These are phyloP conservation scores for Verasper variegatus DNA, from an alignment of 2,113 vertebrate genomes.

Conservation along the genomic window DNA sequence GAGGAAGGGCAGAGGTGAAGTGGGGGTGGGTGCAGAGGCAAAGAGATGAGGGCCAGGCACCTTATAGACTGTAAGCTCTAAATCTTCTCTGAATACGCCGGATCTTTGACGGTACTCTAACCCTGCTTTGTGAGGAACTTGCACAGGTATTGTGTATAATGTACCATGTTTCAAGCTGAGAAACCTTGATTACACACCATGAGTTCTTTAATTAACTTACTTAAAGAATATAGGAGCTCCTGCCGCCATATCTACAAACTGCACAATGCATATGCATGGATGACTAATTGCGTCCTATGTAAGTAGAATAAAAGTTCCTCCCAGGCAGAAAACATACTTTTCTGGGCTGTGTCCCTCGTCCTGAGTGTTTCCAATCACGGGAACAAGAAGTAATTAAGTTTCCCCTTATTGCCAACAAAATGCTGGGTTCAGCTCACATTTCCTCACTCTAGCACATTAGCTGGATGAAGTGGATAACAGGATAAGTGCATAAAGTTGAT, in stretches of 20 bases:
- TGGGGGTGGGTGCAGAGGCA: not conserved
- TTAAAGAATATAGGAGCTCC: not conserved
- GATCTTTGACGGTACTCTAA: not conserved
- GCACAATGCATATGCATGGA: not conserved
- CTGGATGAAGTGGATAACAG: constrained; percentile 32
- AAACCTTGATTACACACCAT: not conserved
- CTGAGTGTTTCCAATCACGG: constrained; percentile 24
- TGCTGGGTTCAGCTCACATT: constrained; percentile 25
- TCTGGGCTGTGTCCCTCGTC: not conserved
- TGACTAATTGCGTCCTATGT: not conserved
- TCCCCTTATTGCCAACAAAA: constrained; percentile 9
- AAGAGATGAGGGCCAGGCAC: not conserved
- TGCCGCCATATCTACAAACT: not conserved
- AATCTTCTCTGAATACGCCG: not conserved
- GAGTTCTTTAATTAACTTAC: not conserved
- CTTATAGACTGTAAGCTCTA: not conserved
- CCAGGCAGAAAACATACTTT: not conserved
- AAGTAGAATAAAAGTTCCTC: not conserved
- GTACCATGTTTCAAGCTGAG: not conserved
- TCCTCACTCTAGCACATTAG: constrained; percentile 9
- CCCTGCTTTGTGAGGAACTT: not conserved
- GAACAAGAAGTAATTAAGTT: constrained; percentile 28
- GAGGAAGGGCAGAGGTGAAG: constrained; percentile 2
- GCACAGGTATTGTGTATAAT: not conserved
- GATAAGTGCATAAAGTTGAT: constrained; percentile 24